Base-by-base conservation (phyloP, 2,888 invertebrate genomes). In the Ennomos quercinarius region DNA sequence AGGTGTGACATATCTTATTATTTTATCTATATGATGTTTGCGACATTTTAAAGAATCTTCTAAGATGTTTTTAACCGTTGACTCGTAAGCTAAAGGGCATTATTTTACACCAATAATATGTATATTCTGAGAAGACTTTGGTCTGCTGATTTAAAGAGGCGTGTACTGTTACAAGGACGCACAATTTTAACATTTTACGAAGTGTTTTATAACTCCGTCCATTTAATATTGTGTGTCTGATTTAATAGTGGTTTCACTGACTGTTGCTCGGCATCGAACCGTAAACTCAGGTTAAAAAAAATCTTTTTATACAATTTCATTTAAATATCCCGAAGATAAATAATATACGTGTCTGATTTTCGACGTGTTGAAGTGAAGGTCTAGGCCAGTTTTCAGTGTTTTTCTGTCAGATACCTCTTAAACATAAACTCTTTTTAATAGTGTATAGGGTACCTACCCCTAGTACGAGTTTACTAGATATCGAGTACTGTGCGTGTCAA, bases 171-270 rank as follows among this genome's bases (percentile, higher is more conserved):
- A 72, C 68, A 74, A 81, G 87, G 76, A 83, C 89, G 89, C 89
- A 90, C 89, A 89, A 89, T 85, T 86, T 81, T 81, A 81, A 76
- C 80, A 81, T 66, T 78, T 79, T 80, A 72, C 72, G 74, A 79
- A 81, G 73, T 77, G 77, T 84, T 84, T 81, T 77, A 76, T 73
- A 78, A 86, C 83, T 90, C 90, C 90, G 89, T 90, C 90, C 90
- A 89, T 76, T 81, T 75, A 77, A 77, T 76, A 83, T 79, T 81
- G 76, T 78, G 75, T 76, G 71, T 79, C 72, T 79, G 71, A 71
- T 77, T 78, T 79, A 67, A 68, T 75, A 66, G 66, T 74, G 64
- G 66, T 74, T 80, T 77, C 64, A 71, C 67, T 69, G 72, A 70
- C 71, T 73, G n/a, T n/a, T 66, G 66, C 63, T 71, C 71, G 68